phyloP scores from a whole-genome alignment of 2,888 invertebrate species.

The Eretmocerus hayati region DNA sequence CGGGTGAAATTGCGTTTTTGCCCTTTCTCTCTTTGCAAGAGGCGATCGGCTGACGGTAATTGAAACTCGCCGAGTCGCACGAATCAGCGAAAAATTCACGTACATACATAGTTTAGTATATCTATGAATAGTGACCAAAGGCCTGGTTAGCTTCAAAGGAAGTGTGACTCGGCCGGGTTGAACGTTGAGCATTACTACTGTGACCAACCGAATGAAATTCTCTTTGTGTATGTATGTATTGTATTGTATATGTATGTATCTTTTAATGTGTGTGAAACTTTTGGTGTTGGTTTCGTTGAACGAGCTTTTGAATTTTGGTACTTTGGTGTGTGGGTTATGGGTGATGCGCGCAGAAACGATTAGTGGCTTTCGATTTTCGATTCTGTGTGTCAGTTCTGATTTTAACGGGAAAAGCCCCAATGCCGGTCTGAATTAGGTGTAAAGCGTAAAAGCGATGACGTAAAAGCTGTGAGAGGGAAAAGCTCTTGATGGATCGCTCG shows the following conservation, averaged over 20 bases:
- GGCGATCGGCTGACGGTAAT: constrained; percentile 8
- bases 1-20: constrained; percentile 2
- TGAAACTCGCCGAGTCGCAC: constrained; percentile 13
- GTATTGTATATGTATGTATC: no score
- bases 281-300: no score
- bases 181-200: no score
- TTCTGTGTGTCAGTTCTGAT: no score
- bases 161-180: no score
- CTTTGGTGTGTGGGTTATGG: not conserved
- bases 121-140: no score
- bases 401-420: constrained; percentile 2
- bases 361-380: constrained; percentile 9
- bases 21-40: not conserved
- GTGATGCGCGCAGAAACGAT: constrained; percentile 8
- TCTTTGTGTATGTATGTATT: no score
- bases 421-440: constrained; percentile 3
- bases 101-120: no score
- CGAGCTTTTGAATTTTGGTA: not conserved
- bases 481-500: not conserved
- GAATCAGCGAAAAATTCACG: constrained; percentile 19
- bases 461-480: not conserved
- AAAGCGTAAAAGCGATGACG: constrained; percentile 18
- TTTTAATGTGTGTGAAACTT: no score
- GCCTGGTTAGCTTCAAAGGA: no score
- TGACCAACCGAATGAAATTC: no score